These are phyloP conservation scores for Pentalonia nigronervosa DNA, from an alignment of 1,140 invertebrate species.

Conservation along the genomic window DNA sequence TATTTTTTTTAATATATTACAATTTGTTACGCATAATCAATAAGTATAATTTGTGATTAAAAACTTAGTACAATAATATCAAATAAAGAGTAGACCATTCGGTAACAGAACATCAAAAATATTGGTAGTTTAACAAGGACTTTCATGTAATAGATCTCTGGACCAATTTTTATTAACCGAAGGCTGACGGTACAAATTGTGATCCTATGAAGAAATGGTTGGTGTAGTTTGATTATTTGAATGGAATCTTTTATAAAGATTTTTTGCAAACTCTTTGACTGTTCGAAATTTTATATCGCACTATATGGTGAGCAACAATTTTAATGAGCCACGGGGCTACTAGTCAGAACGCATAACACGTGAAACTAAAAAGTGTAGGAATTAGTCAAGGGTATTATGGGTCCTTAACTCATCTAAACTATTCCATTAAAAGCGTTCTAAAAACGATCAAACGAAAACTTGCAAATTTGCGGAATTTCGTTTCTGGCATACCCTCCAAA, in stretches of 20 bases:
- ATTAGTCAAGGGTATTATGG: not conserved
- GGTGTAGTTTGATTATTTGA: not conserved
- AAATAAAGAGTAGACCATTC: no score
- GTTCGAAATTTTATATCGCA: not conserved
- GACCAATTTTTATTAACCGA: not conserved
- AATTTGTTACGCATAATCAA: not conserved
- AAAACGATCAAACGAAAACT: constrained; percentile 36
- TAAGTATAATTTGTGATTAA: no score
- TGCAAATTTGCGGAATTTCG: not conserved
- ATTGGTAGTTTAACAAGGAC: no score
- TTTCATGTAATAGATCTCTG: no score
- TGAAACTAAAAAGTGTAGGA: not conserved
- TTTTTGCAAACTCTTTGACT: not conserved
- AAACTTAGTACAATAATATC: no score
- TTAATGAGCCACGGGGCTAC: not conserved
- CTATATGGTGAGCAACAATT: not conserved
- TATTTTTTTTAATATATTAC: not conserved
- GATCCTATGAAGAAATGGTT: not conserved
- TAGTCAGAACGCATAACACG: not conserved
- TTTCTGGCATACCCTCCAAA: not conserved
- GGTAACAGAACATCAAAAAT: no score
- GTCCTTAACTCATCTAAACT: constrained; percentile 23
- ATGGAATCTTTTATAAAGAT: not conserved
- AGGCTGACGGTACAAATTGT: not conserved
- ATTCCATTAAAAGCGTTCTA: constrained; percentile 45